Evolutionary conservation across 2,113 vertebrate species (phyloP).

Genomic region (Trogon melanurus): DNA sequence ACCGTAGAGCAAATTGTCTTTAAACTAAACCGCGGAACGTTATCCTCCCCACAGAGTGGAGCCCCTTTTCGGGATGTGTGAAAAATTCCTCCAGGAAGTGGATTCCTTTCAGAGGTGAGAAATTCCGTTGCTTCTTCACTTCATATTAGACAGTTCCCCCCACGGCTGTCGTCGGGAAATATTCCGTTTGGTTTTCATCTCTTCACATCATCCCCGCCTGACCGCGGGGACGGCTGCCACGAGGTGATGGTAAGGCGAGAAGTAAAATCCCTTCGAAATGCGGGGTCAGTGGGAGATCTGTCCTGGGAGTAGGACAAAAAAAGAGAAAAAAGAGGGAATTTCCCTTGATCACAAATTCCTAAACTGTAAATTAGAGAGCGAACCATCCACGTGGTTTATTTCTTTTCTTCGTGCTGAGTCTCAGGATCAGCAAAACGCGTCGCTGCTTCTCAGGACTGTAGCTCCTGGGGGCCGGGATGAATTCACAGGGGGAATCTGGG

Average conservation of each 20-base stretch:
- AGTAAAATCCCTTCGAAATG: not conserved
- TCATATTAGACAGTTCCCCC: not conserved
- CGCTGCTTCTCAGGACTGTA: not conserved
- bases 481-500: not conserved
- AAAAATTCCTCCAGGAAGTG: conserved; percentile 93
- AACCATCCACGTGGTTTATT: not conserved
- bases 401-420: not conserved
- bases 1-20: not conserved
- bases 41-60: conserved; percentile 80
- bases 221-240: not conserved
- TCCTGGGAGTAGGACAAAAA: not conserved
- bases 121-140: not conserved
- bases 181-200: not conserved
- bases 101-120: conserved; percentile 93
- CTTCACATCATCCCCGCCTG: not conserved
- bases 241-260: not conserved
- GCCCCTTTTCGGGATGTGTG: conserved; percentile 86
- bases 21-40: not conserved
- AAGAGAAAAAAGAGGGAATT: not conserved
- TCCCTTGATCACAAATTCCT: not conserved
- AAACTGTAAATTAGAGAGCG: not conserved
- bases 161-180: not conserved
- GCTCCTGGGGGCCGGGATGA: not conserved
- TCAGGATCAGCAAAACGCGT: not conserved
- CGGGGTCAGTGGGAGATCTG: not conserved